Evolutionary conservation across 2,888 invertebrate genomes (phyloP).

Genomic region (Heteromyza rotundicornis): DNA sequence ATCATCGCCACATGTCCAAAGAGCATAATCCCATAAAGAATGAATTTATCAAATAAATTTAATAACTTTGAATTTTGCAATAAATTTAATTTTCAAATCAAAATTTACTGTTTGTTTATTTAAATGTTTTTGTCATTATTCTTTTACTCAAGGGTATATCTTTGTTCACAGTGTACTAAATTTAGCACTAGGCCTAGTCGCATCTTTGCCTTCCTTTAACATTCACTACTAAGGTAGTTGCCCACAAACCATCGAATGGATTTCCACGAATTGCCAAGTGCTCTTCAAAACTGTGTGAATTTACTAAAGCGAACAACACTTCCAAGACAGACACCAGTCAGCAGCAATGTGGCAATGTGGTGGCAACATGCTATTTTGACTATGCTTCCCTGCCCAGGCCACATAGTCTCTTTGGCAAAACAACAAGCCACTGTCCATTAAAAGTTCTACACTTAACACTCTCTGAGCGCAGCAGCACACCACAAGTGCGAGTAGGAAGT

Average conservation of each 20-base stretch:
- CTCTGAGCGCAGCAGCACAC: not conserved
- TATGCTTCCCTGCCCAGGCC: not conserved
- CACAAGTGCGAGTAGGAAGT: constrained; percentile 23
- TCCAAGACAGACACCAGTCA: constrained; percentile 7
- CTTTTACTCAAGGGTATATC: too few species aligned
- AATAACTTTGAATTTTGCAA: too few species aligned
- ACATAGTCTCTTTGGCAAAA: not conserved
- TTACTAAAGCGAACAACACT: constrained; percentile 28
- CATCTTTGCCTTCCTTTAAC: not conserved
- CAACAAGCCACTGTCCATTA: constrained; percentile 7
- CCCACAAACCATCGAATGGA: too few species aligned
- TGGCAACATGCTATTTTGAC: not conserved
- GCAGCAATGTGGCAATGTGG: not conserved
- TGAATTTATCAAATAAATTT: too few species aligned
- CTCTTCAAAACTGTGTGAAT: constrained; percentile 26
- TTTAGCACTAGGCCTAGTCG: not conserved
- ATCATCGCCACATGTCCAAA: too few species aligned
- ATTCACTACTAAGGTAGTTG: too few species aligned
- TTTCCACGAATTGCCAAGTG: constrained; percentile 11
- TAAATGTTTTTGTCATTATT: too few species aligned
- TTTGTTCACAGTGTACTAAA: not conserved
- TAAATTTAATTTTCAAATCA: too few species aligned
- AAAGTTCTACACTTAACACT: not conserved
- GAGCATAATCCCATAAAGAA: too few species aligned
- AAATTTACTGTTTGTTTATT: too few species aligned